These are phyloP conservation scores for Loriculus beryllinus DNA, from an alignment of 2,797 vertebrate genomes.

Conservation along the genomic window DNA sequence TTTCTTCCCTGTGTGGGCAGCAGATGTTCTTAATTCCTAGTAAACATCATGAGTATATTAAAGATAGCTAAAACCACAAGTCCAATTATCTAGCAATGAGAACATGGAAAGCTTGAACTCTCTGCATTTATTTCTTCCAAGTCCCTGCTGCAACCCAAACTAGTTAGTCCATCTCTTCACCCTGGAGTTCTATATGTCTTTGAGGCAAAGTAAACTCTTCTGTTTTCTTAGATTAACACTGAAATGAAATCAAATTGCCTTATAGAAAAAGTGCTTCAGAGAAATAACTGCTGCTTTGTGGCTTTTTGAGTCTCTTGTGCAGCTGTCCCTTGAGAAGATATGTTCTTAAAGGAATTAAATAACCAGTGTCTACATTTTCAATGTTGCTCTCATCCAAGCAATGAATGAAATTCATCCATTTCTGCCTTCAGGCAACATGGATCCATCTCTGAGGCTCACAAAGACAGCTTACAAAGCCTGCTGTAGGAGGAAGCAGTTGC, in stretches of 20 bases:
- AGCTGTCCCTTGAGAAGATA: not conserved
- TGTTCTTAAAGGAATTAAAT: not conserved
- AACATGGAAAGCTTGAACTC: not conserved
- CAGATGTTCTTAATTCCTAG: constrained; percentile 5
- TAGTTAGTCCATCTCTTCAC: not conserved
- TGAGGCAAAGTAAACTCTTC: not conserved
- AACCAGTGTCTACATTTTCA: not conserved
- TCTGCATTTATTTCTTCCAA: not conserved
- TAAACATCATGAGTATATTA: not conserved
- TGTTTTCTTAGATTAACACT: not conserved
- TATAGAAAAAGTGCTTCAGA: not conserved
- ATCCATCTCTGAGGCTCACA: not conserved
- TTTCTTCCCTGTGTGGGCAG: not conserved
- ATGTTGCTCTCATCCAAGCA: not conserved
- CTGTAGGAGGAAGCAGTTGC: not conserved
- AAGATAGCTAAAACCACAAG: not conserved
- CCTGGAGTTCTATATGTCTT: not conserved
- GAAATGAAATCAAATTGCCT: not conserved
- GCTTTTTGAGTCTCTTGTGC: not conserved
- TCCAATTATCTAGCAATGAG: not conserved
- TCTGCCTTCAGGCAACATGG: not conserved
- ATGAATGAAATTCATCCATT: not conserved
- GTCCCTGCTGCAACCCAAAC: not conserved
- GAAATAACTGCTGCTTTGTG: not conserved
- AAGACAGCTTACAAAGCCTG: not conserved